Evolutionary conservation across 2,113 vertebrate genomes (phyloP), one percentile per base, ranked within the genome.

Genomic region (Mionectes macconnelli): DNA sequence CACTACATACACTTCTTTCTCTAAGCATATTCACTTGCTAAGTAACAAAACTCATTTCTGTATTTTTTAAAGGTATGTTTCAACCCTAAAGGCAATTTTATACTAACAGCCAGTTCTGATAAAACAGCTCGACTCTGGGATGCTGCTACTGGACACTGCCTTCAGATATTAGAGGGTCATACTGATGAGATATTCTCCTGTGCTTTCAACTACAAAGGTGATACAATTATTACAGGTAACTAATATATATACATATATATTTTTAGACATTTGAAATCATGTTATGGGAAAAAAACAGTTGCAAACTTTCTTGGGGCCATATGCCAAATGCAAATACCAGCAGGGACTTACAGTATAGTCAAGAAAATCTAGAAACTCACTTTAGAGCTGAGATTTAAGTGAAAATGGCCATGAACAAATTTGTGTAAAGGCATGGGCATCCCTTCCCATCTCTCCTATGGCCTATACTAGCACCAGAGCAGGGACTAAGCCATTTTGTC

Each of bases 71-170:
- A 99, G 99, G 98, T 99, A 76, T 99, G 99, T 94, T 99, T 99
- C 97, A 99, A 98, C 97, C 98, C 99, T 12, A 99, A 99, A 96
- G 99, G 99, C 52, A 98, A 89, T 93, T 97, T 97, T 30, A 93
- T 99, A 70, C 97, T 99, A 79, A 99, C 99, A 20, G 99, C 98
- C 53, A 99, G 99, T 80, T 97, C 98, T 52, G 99, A 99, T 97
- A 99, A 98, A 94, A 99, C 99, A 19, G 98, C 99, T 18, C 98
- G 99, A n/a, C 97, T 99, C 79, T 99, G 99, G 99, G 99, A 99
- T n/a, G 98, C 95, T 79, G 97, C 97, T 78, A 98, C 98, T 7
- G 99, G 99, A 63, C 96, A 97, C 10, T 99, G 99, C 84, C 97
- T 99, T 39, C 99, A 99, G 97, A 91, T 98, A 69, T 96, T 99